A percentile compares a stretch with the other conserved stretches of the same genome.
Conservation (phyloP, 1,140 invertebrate genomes). For the Himalopsyche phryganea region DNA sequence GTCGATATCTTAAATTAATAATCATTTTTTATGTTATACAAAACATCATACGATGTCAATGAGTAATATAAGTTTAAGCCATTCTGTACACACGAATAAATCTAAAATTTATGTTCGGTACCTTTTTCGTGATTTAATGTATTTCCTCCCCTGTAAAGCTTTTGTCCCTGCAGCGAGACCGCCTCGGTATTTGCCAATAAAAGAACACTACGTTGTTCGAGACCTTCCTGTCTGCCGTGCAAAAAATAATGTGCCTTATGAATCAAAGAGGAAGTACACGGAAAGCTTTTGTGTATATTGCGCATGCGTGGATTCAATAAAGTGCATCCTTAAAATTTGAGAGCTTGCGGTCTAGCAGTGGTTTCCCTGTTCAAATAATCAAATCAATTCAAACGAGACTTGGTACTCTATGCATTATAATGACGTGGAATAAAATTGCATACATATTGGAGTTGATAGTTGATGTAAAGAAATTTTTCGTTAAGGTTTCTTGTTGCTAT, state of each 20-base stretch:
- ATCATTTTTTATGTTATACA: no score
- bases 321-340: conserved; percentile 14
- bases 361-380: background rate
- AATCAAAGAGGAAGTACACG: conserved; percentile 18
- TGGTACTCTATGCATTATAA: no score
- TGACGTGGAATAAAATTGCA: no score
- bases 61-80: background rate
- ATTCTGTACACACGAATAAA: background rate
- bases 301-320: conserved; percentile 8
- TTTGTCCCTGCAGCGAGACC: conserved; percentile 3
- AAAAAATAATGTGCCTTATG: conserved; percentile 20
- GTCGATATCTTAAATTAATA: no score
- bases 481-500: no score
- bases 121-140: conserved; percentile 28
- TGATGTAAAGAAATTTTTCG: no score
- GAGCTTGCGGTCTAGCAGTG: conserved; percentile 13
- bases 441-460: no score
- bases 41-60: background rate
- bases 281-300: conserved; percentile 17
- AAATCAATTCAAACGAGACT: no score
- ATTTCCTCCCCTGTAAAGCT: conserved; percentile 23
- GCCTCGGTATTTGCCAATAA: background rate
- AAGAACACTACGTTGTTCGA: background rate
- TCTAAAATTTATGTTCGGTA: conserved; percentile 12
- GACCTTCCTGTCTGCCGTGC: conserved; percentile 26